phyloP scores from a whole-genome alignment of 2,888 invertebrate genomes.

The Lacanobia oleracea region DNA sequence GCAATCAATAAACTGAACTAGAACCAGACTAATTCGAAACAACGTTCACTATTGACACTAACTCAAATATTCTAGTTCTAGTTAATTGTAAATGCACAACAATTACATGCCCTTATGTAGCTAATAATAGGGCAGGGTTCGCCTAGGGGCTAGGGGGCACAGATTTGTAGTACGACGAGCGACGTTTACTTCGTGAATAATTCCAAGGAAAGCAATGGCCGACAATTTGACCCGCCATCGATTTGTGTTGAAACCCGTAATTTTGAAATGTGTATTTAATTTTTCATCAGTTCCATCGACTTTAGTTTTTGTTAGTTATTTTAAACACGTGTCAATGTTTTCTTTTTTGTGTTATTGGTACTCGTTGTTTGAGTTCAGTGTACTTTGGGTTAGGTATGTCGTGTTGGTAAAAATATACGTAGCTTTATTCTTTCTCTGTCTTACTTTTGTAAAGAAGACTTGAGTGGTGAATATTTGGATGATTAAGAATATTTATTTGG shows the following conservation, averaged over 20 bases:
- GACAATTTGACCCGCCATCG: slow-evolving; percentile 26
- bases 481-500: too few relatives aligned
- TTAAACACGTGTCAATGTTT: neutral
- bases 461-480: too few relatives aligned
- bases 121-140: slow-evolving; percentile 25
- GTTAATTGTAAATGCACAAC: slow-evolving; percentile 11
- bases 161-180: slow-evolving; percentile 33
- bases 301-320: neutral
- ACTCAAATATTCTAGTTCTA: slow-evolving; percentile 10
- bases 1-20: neutral
- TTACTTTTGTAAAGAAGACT: too few relatives aligned
- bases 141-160: neutral
- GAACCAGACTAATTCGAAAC: neutral
- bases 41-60: slow-evolving; percentile 11
- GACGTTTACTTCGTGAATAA: slow-evolving; percentile 42
- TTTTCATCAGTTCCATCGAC: slow-evolving; percentile 6
- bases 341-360: neutral
- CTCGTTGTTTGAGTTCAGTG: slow-evolving; percentile 10
- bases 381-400: slow-evolving; percentile 7
- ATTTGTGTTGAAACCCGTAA: slow-evolving; percentile 26
- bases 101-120: slow-evolving; percentile 9
- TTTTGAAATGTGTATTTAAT: slow-evolving; percentile 31
- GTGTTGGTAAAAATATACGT: too few relatives aligned
- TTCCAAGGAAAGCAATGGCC: slow-evolving; percentile 23
- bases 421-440: too few relatives aligned